Base-by-base conservation (phyloP, 2,888 invertebrate species). In the Zaprionus bogoriensis region DNA sequence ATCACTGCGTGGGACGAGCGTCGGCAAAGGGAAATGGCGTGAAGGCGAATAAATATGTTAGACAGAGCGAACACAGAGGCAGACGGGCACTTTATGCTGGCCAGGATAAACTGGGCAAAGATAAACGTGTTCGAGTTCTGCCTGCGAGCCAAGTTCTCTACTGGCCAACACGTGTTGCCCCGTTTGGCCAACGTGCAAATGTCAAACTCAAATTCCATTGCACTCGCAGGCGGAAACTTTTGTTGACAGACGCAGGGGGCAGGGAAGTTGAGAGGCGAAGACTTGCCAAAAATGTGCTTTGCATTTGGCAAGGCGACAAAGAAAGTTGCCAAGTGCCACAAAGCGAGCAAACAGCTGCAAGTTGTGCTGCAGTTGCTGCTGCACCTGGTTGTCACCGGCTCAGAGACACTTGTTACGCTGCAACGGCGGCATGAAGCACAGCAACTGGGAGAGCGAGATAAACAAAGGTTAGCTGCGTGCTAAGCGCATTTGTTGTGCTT, bases 401-500 rank as follows among this genome's bases (percentile, higher is more conserved):
- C 57, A 58, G 67, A 44, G 81, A 66, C 81, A 80, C 81, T 77
- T 80, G 77, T 77, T 80, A 67, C 75, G 54, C 62, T 53, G 64
- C 51, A 62, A 25, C 22, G 14, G 32, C 23, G 44, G 14, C 44
- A 55, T n/a, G 20, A 9, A 9, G 4, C 23, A n/a, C n/a, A 41
- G 2, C 25, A 17, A 17, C 22, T 38, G 19, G 17, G 23, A 42
- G 10, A 7, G 12, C 53, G 46, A 32, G 45, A 46, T 12, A 39
- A 63, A 41, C 59, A 53, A 39, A 32, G 50, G 47, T 52, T 38
- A 48, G 59, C 71, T 48, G 67, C 68, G 79, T 75, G 68, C 67
- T 81, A 71, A 75, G 74, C 77, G 74, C 71, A 77, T 81, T 77
- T 81, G 78, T 64, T 78, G 71, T 67, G 71, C 71, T 66, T 54